Conservation (phyloP, 2,797 vertebrate species). For the Enteromius argenteus region DNA sequence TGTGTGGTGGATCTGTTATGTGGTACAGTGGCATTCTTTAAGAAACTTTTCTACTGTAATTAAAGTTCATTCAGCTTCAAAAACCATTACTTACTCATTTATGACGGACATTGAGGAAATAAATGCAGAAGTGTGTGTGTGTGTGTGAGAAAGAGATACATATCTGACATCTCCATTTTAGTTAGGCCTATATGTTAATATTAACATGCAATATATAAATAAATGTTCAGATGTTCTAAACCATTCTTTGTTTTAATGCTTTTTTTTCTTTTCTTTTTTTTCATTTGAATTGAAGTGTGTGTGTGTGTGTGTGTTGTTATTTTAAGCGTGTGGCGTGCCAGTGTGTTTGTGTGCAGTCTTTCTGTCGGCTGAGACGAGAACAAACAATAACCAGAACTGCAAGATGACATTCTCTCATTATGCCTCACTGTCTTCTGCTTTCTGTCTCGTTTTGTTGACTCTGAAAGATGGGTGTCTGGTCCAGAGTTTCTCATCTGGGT, state of each 20-base stretch:
- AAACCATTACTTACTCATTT: conserved; percentile 28
- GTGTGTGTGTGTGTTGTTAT: background rate
- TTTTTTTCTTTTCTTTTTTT: no score
- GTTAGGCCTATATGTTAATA: no score
- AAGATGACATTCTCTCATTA: background rate
- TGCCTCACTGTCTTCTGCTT: background rate
- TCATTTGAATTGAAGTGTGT: background rate
- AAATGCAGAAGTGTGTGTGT: background rate
- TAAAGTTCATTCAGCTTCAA: background rate
- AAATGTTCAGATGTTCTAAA: no score
- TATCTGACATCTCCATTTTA: no score
- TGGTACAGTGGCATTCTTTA: conserved; percentile 21
- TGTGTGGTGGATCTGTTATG: background rate
- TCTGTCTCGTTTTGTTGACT: background rate
- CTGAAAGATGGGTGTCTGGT: background rate
- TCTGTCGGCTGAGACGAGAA: background rate
- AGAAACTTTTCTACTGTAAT: background rate
- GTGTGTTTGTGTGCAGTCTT: conserved; percentile 2
- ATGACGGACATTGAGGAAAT: background rate
- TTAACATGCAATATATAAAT: no score
- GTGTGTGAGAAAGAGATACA: background rate
- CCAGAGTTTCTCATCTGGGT: background rate
- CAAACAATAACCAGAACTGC: conserved; percentile 36
- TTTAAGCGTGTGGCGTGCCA: conserved; percentile 21
- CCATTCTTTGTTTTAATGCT: no score